Evolutionary conservation across 2,113 vertebrate genomes (phyloP), one percentile per base, ranked within the genome.

Genomic region (Mohoua ochrocephala): DNA sequence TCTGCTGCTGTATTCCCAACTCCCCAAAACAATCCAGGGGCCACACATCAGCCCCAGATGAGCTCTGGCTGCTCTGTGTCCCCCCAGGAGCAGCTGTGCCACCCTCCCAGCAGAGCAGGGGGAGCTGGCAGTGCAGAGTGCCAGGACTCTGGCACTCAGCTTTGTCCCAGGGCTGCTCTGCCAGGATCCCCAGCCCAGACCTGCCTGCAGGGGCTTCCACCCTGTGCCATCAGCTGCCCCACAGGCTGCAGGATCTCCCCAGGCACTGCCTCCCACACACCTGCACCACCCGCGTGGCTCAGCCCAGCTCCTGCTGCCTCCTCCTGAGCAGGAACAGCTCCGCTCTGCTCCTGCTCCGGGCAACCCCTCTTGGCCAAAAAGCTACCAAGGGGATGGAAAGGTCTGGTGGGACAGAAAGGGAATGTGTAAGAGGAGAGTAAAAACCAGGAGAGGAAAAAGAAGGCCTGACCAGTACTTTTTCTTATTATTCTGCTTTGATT

Each of bases 1-100:
- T 28, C 49, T 56, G 39, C 81, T 71, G 56, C 71, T 24, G 15
- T 14, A 30, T 15, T 56, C 65, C 37, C 67, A 61, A 6, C 31
- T 27, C 42, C 27, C 56, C 3, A 2, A 31, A 37, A 49, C 42
- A 23, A 41, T 4, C 9, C 45, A 7, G 24, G 52, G 44, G 53
- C 24, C 37, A 24, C 27, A 26, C 4, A 9, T 6, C 20, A 60
- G 33, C 33, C 31, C 0, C 0, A 8, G 15, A 13, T 4, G 39
- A 64, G 33, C 5, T 5, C 68, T 49, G 33, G 44, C 53, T 76
- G 52, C 53, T 18, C 18, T 6, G 24, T 7, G 22, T 39, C 49
- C 59, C 78, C 10, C 68, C 53, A 50, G 8, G 57, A 33, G 68
- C 13, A 54, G 42, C 84, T 59, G 11, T 37, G 67, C 42, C 77